These are phyloP conservation scores for Acanthornis magna DNA, from an alignment of 2,797 vertebrate species.

Conservation along the genomic window DNA sequence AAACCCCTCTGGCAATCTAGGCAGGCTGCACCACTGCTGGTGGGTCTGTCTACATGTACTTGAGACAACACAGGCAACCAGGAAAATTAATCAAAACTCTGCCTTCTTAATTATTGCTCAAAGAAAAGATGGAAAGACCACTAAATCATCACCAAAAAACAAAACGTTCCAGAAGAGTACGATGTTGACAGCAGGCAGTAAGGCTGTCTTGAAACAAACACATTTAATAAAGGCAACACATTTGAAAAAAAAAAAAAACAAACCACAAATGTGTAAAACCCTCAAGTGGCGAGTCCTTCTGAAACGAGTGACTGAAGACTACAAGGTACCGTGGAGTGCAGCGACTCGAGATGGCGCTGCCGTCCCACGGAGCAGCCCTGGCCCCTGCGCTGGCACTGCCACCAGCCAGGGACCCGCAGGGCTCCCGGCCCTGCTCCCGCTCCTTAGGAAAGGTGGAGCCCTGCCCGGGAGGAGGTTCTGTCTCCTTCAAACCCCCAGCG, in stretches of 20 bases:
- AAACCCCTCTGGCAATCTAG: neutral
- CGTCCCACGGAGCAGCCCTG: neutral
- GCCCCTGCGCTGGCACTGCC: neutral
- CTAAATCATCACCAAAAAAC: neutral
- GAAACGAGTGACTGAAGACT: neutral
- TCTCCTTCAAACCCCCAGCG: neutral
- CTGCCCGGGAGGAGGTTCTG: neutral
- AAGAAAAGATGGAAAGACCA: neutral
- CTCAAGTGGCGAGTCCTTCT: neutral
- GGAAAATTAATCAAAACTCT: neutral
- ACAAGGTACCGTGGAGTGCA: neutral
- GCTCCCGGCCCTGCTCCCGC: neutral
- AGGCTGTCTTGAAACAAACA: slow-evolving; percentile 14
- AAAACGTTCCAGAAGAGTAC: neutral
- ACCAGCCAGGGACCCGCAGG: neutral
- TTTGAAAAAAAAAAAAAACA: neutral
- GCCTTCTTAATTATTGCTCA: slow-evolving; percentile 9
- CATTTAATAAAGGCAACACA: slow-evolving; percentile 53
- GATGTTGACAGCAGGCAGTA: neutral
- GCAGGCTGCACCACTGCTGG: neutral
- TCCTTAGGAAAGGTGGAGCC: neutral
- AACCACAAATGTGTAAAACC: neutral
- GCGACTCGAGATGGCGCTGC: slow-evolving; percentile 37
- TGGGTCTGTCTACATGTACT: neutral
- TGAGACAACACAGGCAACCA: neutral